Conservation (phyloP, 1,140 invertebrate species). For the Saxidomus purpurata region DNA sequence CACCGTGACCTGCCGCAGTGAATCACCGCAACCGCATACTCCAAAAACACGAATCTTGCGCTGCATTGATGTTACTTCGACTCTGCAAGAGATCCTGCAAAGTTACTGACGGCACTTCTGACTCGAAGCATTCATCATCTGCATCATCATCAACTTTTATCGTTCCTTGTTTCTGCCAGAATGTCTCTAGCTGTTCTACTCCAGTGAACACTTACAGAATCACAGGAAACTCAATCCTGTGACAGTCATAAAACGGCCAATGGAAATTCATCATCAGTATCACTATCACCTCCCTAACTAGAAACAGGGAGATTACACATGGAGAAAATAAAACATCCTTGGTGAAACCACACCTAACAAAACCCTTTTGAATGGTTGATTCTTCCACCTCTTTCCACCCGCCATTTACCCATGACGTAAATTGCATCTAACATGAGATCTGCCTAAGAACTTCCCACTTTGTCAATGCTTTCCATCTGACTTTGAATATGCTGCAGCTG, state of each 20-base stretch:
- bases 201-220: no score
- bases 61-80: no score
- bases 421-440: slow-evolving; percentile 41
- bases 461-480: slow-evolving; percentile 39
- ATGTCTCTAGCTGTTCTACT: no score
- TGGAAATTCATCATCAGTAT: background rate
- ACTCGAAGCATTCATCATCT: no score
- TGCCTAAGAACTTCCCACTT: slow-evolving; percentile 22
- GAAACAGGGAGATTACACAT: slow-evolving; percentile 39
- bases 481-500: background rate
- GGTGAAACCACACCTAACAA: slow-evolving; percentile 72
- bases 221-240: background rate
- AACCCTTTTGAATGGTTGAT: slow-evolving; percentile 27
- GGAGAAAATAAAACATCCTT: slow-evolving; percentile 36
- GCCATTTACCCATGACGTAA: slow-evolving; percentile 39
- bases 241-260: background rate
- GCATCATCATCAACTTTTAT: no score
- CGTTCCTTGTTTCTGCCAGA: no score
- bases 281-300: background rate
- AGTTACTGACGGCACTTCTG: no score
- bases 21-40: no score
- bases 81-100: no score
- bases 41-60: no score
- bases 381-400: slow-evolving; percentile 36
- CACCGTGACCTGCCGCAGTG: no score